Evolutionary conservation across 2,888 invertebrate genomes (phyloP).

Genomic region (Exocentrus adspersus): DNA sequence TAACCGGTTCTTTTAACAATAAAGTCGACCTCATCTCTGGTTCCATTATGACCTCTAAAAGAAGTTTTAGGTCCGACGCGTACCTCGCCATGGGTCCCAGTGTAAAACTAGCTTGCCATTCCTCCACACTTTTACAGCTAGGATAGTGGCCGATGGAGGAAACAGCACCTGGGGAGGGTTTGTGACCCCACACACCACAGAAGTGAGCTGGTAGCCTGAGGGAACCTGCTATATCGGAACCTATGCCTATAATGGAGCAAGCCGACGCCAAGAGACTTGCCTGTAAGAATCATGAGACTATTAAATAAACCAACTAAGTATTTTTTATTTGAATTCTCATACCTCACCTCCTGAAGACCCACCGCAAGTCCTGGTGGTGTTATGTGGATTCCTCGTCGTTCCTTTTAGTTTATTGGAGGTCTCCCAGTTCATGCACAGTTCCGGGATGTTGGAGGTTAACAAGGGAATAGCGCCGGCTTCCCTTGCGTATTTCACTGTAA

Average conservation of each 20-base stretch:
- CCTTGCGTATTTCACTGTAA: constrained; percentile 70
- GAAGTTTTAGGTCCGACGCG: constrained; percentile 81
- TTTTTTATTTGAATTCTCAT: constrained; percentile 38
- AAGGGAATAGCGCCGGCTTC: constrained; percentile 79
- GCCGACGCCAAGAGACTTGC: constrained; percentile 80
- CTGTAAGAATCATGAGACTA: constrained; percentile 58
- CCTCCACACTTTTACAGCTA: constrained; percentile 68
- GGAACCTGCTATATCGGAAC: constrained; percentile 91
- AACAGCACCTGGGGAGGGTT: constrained; percentile 75
- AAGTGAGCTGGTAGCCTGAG: constrained; percentile 89
- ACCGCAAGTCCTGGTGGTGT: constrained; percentile 77
- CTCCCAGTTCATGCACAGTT: constrained; percentile 90
- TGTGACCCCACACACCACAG: constrained; percentile 94
- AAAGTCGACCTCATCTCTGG: constrained; percentile 63
- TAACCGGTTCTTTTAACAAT: constrained; percentile 65
- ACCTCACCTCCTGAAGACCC: constrained; percentile 93
- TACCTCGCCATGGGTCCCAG: constrained; percentile 90
- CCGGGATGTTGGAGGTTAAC: constrained; percentile 86
- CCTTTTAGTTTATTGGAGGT: constrained; percentile 83
- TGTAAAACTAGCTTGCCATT: constrained; percentile 77
- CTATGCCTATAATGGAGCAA: constrained; percentile 83
- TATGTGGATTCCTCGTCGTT: constrained; percentile 84
- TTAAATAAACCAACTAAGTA: no score
- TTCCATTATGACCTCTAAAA: constrained; percentile 76
- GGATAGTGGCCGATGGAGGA: constrained; percentile 77